Base-by-base conservation (phyloP, 2,888 invertebrate species). In the Matsumyia berberina region DNA sequence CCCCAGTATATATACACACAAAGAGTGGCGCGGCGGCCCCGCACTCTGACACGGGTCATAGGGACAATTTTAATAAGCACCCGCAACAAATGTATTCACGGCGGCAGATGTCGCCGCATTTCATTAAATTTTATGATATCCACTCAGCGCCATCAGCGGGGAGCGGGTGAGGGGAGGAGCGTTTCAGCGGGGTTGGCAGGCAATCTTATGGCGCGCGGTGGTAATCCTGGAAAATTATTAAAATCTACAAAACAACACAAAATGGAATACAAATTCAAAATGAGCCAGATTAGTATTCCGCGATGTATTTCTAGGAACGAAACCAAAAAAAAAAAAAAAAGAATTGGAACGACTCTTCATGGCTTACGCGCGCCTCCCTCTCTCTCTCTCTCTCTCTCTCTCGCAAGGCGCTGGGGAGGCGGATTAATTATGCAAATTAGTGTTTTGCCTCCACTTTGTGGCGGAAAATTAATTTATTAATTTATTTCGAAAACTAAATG, bases 31-130 rank as follows among this genome's bases (percentile, higher is more conserved):
- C 46, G 3, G 46, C 19, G 33, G 7, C 46, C 31, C 8, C 6
- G 5, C 58, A 46, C 37, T 31, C 33, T 33, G 66, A 49, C 64
- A 46, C 64, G 74, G 85, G 85, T 85, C 85, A 85, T 76, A 85
- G 66, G 80, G 74, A 85, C 74, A 72, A 74, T 85, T 85, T 85
- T 85, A 85, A 79, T 85, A 85, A 85, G 76, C 78, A 55, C 79
- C 85, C 74, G 80, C 85, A 85, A 85, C 85, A 80, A 85, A 85
- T 85, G 79, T 85, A 80, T 85, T 85, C 85, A 76, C 74, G 70
- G 66, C 74, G 80, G 64, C 80, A 85, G 85, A 85, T 85, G 85
- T 85, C 80, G 85, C 85, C 80, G 70, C 80, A 85, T 85, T 85
- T 85, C 85, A 85, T 85, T 80, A 85, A 85, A 85, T 85, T 85